Evolutionary conservation across 2,797 vertebrate genomes (phyloP).

Genomic region (Propithecus perrieri): DNA sequence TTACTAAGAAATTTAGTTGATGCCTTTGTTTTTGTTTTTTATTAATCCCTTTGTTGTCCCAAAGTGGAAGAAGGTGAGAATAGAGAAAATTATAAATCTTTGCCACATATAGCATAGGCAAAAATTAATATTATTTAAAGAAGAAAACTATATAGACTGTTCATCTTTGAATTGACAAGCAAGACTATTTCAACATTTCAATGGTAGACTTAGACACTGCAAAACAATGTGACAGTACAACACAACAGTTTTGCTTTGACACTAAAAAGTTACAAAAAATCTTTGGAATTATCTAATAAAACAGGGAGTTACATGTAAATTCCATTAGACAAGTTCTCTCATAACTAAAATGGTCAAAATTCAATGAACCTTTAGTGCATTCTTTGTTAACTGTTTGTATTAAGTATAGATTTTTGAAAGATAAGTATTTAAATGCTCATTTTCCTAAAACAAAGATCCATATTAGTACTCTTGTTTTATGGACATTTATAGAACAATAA

Average conservation of each 20-base stretch:
- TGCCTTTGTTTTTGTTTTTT: background rate
- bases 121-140: conserved; percentile 29
- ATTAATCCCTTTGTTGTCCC: background rate
- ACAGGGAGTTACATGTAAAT: background rate
- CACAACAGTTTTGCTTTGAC: background rate
- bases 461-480: conserved; percentile 3
- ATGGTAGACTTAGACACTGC: background rate
- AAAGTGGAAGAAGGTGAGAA: background rate
- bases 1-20: background rate
- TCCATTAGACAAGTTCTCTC: background rate
- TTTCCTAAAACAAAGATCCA: conserved; percentile 33
- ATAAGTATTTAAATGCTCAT: background rate
- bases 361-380: background rate
- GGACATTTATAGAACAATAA: conserved; percentile 10
- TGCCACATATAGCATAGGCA: background rate
- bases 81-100: conserved; percentile 30
- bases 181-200: conserved; percentile 24
- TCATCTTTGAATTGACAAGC: background rate
- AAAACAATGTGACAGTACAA: background rate
- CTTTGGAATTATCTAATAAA: background rate
- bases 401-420: conserved; percentile 34
- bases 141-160: background rate
- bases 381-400: conserved; percentile 33
- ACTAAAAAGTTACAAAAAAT: background rate
- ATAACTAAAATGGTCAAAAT: background rate